Evolutionary conservation across 2,888 invertebrate genomes (phyloP).

Genomic region (Euzetes globulus): DNA sequence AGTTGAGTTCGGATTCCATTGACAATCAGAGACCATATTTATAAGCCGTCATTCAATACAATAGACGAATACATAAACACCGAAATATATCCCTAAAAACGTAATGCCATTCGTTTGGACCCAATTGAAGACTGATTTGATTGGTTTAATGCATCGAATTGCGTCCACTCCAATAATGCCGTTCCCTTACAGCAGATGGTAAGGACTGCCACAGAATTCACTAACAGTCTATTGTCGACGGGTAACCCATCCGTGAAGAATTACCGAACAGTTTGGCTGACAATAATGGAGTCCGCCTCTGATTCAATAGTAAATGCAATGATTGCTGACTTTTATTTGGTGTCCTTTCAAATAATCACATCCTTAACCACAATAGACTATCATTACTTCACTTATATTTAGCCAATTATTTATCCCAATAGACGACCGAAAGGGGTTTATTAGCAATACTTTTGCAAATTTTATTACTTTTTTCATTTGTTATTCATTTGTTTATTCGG

Average conservation of each 20-base stretch:
- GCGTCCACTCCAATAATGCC: background rate
- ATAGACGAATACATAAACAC: background rate
- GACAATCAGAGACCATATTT: background rate
- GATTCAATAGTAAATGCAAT: conserved; percentile 12
- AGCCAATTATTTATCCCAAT: background rate
- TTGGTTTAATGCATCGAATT: conserved; percentile 12
- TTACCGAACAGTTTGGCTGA: conserved; percentile 11
- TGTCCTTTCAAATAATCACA: conserved; percentile 17
- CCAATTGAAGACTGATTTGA: conserved; percentile 3
- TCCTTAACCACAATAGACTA: conserved; percentile 14
- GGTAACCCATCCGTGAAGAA: conserved; percentile 11
- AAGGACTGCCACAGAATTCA: too few relatives aligned
- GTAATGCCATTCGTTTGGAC: background rate
- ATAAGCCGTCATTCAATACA: background rate
- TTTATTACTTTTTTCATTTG: background rate
- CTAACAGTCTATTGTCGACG: background rate
- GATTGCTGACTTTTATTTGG: background rate
- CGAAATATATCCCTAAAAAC: background rate
- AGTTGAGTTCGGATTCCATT: background rate
- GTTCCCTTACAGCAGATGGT: background rate
- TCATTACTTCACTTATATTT: conserved; percentile 1
- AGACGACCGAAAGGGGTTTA: background rate
- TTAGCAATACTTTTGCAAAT: background rate
- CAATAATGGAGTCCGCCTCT: conserved; percentile 6
- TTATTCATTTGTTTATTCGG: background rate